phyloP scores from a whole-genome alignment of 2,888 invertebrate genomes.

The Slavum lentiscoides region DNA sequence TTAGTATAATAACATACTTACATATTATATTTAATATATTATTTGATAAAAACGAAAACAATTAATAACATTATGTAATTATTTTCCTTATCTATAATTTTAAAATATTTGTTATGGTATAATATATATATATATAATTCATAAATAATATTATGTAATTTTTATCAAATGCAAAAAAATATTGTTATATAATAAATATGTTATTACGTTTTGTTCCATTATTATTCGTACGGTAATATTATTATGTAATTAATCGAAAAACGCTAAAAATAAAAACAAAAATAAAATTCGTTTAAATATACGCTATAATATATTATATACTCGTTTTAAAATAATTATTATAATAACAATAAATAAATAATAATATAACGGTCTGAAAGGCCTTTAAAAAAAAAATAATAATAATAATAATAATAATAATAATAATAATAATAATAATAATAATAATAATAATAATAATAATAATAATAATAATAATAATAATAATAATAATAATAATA shows the following conservation, averaged over 20 bases:
- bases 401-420: neutral
- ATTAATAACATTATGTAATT: conserved; percentile 14
- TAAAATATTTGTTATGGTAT: conserved; percentile 32
- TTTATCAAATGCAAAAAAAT: conserved; percentile 45
- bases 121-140: conserved; percentile 20
- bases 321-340: neutral
- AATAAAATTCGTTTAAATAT: neutral
- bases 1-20: neutral
- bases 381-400: conserved; percentile 5
- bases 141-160: conserved; percentile 13
- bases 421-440: conserved; percentile 2
- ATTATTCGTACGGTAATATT: neutral
- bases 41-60: conserved; percentile 21
- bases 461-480: conserved; percentile 22
- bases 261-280: neutral
- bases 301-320: neutral
- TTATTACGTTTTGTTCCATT: conserved; percentile 42
- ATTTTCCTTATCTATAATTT: conserved; percentile 37
- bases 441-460: neutral
- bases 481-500: conserved; percentile 2
- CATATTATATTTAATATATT: neutral
- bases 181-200: conserved; percentile 37
- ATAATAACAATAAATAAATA: neutral
- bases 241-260: neutral
- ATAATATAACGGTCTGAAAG: neutral